Evolutionary conservation across 1,140 invertebrate species (phyloP).

Genomic region (Lanistes nyassanus): DNA sequence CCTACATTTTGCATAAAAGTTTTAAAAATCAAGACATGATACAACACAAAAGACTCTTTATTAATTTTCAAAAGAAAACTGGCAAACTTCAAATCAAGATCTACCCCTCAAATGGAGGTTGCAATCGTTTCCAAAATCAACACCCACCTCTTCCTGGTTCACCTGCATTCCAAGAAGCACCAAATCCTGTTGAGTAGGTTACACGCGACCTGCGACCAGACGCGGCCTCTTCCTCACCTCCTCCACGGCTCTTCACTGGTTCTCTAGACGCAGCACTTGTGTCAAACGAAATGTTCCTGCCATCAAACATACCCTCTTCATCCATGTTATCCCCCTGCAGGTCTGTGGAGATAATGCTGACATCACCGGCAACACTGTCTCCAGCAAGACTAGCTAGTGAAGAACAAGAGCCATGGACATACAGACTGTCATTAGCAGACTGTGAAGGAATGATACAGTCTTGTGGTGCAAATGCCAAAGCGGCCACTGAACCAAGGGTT

Average conservation of each 20-base stretch:
- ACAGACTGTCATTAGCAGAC: slow-evolving; percentile 2
- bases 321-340: neutral
- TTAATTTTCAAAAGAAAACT: too few relatives aligned
- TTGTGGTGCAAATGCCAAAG: neutral
- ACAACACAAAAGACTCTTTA: too few relatives aligned
- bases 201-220: neutral
- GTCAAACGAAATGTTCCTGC: neutral
- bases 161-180: neutral
- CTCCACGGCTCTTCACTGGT: neutral
- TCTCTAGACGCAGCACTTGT: neutral
- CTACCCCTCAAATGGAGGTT: too few relatives aligned
- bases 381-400: slow-evolving; percentile 17
- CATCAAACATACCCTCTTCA: neutral
- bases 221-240: neutral
- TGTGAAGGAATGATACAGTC: neutral
- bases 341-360: neutral
- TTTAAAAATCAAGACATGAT: too few relatives aligned
- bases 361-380: slow-evolving; percentile 1
- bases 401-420: slow-evolving; percentile 18
- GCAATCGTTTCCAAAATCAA: neutral
- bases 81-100: too few relatives aligned
- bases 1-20: too few relatives aligned
- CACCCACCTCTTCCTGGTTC: slow-evolving; percentile 6
- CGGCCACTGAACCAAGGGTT: neutral
- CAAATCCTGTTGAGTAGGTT: neutral